phyloP scores from a whole-genome alignment of 2,113 vertebrate species.

The Hylia prasina region DNA sequence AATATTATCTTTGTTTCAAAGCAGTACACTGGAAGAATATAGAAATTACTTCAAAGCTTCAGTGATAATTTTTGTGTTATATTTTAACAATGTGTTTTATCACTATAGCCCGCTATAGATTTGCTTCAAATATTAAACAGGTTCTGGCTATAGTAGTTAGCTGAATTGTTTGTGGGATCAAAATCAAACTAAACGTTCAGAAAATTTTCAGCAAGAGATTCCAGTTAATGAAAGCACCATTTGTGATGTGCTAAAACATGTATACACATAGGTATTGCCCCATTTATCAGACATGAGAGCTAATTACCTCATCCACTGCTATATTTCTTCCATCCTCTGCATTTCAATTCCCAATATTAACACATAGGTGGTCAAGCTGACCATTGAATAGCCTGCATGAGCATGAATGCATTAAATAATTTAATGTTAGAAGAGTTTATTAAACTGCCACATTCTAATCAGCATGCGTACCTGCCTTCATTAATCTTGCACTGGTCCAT shows the following conservation, averaged over 20 bases:
- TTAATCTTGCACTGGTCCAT: conserved; percentile 89
- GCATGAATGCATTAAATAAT: conserved; percentile 99
- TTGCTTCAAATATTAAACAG: conserved; percentile 68
- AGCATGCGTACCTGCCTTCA: conserved; percentile 86
- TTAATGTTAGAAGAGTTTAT: conserved; percentile 93
- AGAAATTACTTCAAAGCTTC: conserved; percentile 49
- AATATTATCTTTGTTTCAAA: conserved; percentile 20
- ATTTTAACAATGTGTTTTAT: conserved; percentile 66
- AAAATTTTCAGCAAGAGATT: conserved; percentile 81
- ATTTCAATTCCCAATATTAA: conserved; percentile 96
- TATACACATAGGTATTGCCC: conserved; percentile 94
- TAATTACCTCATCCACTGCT: conserved; percentile 93
- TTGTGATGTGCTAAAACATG: conserved; percentile 91
- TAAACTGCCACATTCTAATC: conserved; percentile 92
- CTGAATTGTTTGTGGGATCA: conserved; percentile 71
- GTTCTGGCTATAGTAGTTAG: conserved; percentile 57
- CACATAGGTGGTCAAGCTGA: conserved; percentile 91
- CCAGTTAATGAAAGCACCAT: conserved; percentile 88
- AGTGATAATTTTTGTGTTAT: conserved; percentile 62
- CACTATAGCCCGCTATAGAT: conserved; percentile 64
- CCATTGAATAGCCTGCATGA: conserved; percentile 90
- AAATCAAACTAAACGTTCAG: conserved; percentile 81
- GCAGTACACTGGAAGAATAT: conserved; percentile 39
- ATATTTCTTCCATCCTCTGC: conserved; percentile 90
- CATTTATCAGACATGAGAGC: conserved; percentile 97